Base-by-base conservation (phyloP, 1,140 invertebrate genomes). In the Bombus terrestris region DNA sequence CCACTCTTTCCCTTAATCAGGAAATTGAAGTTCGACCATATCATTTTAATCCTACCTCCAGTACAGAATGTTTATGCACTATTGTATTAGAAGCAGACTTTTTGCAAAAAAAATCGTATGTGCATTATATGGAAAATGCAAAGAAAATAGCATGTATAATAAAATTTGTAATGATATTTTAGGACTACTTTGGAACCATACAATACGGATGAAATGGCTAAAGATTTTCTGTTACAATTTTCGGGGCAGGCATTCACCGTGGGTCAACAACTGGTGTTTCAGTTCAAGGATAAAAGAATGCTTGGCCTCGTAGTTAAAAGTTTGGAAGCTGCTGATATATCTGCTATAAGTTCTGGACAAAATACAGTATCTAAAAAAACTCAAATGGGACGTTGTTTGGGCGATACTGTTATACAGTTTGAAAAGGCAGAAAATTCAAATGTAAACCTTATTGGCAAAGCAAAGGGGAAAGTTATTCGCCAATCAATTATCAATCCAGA, bases 401-500 rank as follows among this genome's bases (percentile, higher is more conserved):
- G 98, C 35, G 98, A 99, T 92, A 97, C 98, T 8, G 95, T 96
- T 18, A 97, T 99, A 62, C 97, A 98, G 89, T 99, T 99, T 96
- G 98, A 99, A 93, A 99, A 99, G 94, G 97, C 97, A 0, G 98
- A 99, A 92, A 98, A 97, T 89, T 98, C 98, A 3, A 96, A 97
- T 1, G 93, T 99, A 12, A 98, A 98, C 95, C 96, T 99, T 15
- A 96, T 96, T 82, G 98, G 98, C 39, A 98, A 98, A 95, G 97
- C 98, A 73, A 98, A 98, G 95, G 98, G 98, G 95, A 97, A 97
- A 94, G 93, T 96, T 69, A 95, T 97, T 5, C 96, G 98, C 15
- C 97, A 98, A 92, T 98, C 98, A 0, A 98, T 99, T 83, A 99
- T 99, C 85, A 99, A 99, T 95, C 99, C 99, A 37, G 98, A 99